phyloP scores from a whole-genome alignment of 2,797 vertebrate genomes.

The Delichon dasypus region DNA sequence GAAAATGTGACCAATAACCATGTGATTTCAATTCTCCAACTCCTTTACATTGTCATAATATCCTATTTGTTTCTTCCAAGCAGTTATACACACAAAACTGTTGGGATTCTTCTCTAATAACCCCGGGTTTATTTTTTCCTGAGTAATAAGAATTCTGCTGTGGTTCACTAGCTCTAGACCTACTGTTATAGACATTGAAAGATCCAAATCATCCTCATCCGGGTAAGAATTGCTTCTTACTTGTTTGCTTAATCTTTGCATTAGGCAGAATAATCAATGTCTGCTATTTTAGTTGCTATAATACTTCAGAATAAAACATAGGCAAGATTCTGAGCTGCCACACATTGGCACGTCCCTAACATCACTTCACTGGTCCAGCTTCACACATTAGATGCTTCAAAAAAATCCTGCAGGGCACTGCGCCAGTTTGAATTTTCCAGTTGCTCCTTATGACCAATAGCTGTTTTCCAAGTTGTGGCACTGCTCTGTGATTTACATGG shows the following conservation, averaged over 20 bases:
- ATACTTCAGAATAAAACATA: not conserved
- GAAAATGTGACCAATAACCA: not conserved
- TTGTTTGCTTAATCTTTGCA: not conserved
- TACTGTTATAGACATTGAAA: not conserved
- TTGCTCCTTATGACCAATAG: not conserved
- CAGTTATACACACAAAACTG: not conserved
- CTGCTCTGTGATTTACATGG: not conserved
- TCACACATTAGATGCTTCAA: not conserved
- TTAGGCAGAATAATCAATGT: not conserved
- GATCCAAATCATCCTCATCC: not conserved
- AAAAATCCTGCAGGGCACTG: not conserved
- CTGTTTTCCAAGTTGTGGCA: not conserved
- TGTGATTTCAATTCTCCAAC: not conserved
- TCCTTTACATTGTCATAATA: not conserved
- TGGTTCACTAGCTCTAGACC: not conserved
- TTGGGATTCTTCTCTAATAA: constrained; percentile 1
- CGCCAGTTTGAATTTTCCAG: not conserved
- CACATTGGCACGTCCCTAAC: not conserved
- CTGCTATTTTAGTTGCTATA: not conserved
- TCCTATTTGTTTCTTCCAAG: not conserved
- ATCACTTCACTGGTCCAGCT: not conserved
- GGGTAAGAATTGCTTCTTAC: not conserved
- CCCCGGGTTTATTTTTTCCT: not conserved
- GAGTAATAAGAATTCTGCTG: not conserved
- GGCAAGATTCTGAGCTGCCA: not conserved